Conservation (phyloP, 92 coral and sea anemone species). For the Heteractis magnifica region DNA sequence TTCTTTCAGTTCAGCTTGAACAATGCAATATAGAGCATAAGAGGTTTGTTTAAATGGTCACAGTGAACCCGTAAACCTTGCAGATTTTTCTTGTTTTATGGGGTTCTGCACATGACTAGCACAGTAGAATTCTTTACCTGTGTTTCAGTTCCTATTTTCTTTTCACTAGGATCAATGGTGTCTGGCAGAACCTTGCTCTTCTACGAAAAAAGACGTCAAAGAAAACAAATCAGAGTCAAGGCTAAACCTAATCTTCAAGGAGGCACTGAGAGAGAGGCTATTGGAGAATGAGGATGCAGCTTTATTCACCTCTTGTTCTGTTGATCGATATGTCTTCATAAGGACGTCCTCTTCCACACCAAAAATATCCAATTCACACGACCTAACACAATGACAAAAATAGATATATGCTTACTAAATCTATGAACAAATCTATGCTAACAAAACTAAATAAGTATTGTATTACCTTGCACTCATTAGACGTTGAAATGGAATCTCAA, state of each 20-base stretch:
- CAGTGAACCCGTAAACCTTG: too few species aligned
- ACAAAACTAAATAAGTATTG: background rate
- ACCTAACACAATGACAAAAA: conserved; percentile 20
- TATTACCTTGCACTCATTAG: conserved; percentile 77
- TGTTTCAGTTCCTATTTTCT: conserved; percentile 8
- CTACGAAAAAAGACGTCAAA: background rate
- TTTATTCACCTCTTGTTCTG: conserved; percentile 49
- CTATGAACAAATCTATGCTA: background rate
- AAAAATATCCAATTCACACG: conserved; percentile 60
- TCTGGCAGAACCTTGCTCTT: conserved; percentile 45
- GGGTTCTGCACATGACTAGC: too few species aligned
- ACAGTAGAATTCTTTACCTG: conserved; percentile 1
- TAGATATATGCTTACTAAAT: background rate
- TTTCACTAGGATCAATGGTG: conserved; percentile 58
- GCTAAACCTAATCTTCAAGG: too few species aligned
- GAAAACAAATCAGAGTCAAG: too few species aligned
- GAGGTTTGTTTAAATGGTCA: too few species aligned
- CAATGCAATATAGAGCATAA: too few species aligned
- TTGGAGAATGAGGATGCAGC: background rate
- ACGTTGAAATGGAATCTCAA: conserved; percentile 77
- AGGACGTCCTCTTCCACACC: conserved; percentile 66
- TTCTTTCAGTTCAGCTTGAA: too few species aligned
- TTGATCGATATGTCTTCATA: conserved; percentile 25
- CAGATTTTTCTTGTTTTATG: too few species aligned
- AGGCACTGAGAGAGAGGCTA: too few species aligned